Evolutionary conservation across 2,888 invertebrate species (phyloP).

Genomic region (Brachynemurus nebulosus): DNA sequence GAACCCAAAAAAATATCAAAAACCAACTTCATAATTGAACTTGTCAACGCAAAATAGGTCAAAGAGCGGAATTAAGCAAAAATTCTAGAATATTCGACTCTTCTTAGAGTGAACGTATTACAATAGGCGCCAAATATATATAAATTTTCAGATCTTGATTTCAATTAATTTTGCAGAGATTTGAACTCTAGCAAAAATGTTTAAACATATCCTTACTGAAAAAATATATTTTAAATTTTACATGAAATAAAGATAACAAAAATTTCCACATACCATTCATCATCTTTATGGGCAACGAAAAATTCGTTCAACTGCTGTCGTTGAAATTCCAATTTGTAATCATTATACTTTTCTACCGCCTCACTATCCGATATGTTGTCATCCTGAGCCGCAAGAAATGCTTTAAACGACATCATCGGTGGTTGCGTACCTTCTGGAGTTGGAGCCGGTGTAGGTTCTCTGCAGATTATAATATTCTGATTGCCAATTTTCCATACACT

Average conservation of each 20-base stretch:
- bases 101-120: no score
- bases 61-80: no score
- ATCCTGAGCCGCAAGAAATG: slow-evolving; percentile 90
- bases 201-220: background rate
- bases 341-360: slow-evolving; percentile 91
- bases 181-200: background rate
- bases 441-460: slow-evolving; percentile 38
- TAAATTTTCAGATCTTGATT: no score
- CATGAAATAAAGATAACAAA: background rate
- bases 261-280: slow-evolving; percentile 82
- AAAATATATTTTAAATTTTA: background rate
- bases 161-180: background rate
- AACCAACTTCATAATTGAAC: no score
- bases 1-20: no score
- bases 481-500: slow-evolving; percentile 7
- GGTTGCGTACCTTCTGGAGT: slow-evolving; percentile 54
- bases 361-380: slow-evolving; percentile 96
- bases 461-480: slow-evolving; percentile 24
- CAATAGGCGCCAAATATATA: no score
- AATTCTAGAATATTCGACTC: no score
- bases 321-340: slow-evolving; percentile 95
- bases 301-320: slow-evolving; percentile 95
- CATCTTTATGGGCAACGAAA: slow-evolving; percentile 97
- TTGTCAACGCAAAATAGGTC: no score
- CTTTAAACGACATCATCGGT: slow-evolving; percentile 93